Base-by-base conservation (phyloP, 1,140 invertebrate species). In the Leptinotarsa texana region DNA sequence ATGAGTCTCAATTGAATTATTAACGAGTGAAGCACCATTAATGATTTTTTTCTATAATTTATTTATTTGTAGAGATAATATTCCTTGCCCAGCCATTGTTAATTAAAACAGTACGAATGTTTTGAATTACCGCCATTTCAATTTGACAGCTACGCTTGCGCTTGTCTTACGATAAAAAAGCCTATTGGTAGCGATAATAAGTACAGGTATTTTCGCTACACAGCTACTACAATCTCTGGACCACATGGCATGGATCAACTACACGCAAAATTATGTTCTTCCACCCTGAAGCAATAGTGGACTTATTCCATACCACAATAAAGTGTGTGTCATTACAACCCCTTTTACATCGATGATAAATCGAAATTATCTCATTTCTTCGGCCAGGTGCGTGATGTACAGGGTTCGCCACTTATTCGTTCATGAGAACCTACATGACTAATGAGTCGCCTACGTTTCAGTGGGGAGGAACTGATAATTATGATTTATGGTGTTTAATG, bases 371-470 rank as follows among this genome's bases (percentile, higher is more conserved):
- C 51, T 57, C 51, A 57, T 57, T 15, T 57, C n/a, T 4, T 3
- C 51, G 51, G 15, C 51, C 51, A 57, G 51, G 51, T 57, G 51
- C 51, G 51, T 57, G 51, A 57, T 57, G 51, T 57, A 57, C n/a
- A 57, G 51, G 51, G 51, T 17, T 57, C 51, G 51, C 51, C 51
- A 57, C 51, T 57, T 57, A 18, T 57, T 57, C 13, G 17, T 57
- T 18, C 51, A 57, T 57, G 51, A 57, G 51, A 57, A 57, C 51
- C 51, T 57, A 57, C 6, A 57, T 57, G 51, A n/a, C 15, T 57
- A 57, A 57, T 57, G 51, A 15, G 51, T 57, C 51, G 51, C n/a
- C 51, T 57, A 57, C n/a, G 8, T 42, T 42, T 42, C 33, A 42
- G 11, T 42, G 33, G 33, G 33, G 51, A 57, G 51, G 13, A 18